Evolutionary conservation across 2,113 vertebrate species (phyloP).

Genomic region (Corythornis cristatus): DNA sequence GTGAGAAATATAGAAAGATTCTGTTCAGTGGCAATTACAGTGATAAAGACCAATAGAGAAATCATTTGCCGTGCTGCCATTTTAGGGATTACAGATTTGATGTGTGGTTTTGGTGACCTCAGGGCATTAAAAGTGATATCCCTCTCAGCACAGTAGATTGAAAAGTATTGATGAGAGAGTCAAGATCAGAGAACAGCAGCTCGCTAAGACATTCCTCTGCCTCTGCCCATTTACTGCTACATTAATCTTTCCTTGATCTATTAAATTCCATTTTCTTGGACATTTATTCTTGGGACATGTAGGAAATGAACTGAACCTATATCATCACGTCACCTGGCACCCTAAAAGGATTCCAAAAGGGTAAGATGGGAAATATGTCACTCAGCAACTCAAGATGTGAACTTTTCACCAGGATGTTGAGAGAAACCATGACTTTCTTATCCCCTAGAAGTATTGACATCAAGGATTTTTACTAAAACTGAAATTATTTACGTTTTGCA

Average conservation of each 20-base stretch:
- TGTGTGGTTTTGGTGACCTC: conserved; percentile 32
- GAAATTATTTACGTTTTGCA: background rate
- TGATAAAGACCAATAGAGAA: conserved; percentile 69
- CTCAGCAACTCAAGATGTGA: background rate
- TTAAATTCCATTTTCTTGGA: conserved; percentile 37
- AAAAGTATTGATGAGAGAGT: conserved; percentile 72
- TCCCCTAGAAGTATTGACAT: background rate
- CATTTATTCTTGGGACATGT: conserved; percentile 8
- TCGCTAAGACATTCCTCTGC: conserved; percentile 48
- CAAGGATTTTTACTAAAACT: background rate
- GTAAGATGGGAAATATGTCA: background rate
- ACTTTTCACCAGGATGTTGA: background rate
- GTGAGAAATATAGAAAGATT: conserved; percentile 46
- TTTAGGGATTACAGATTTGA: conserved; percentile 40
- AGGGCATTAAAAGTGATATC: conserved; percentile 39
- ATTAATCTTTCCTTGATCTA: conserved; percentile 69
- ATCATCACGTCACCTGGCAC: background rate
- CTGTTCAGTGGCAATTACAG: conserved; percentile 56
- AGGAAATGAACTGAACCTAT: background rate
- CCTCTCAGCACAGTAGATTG: conserved; percentile 52
- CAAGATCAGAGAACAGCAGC: conserved; percentile 31
- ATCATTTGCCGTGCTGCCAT: conserved; percentile 52
- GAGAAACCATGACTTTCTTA: background rate
- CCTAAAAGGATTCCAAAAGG: background rate
- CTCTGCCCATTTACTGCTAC: conserved; percentile 61